These are phyloP conservation scores for Polyploca ridens DNA, from an alignment of 2,888 invertebrate genomes.

Conservation along the genomic window DNA sequence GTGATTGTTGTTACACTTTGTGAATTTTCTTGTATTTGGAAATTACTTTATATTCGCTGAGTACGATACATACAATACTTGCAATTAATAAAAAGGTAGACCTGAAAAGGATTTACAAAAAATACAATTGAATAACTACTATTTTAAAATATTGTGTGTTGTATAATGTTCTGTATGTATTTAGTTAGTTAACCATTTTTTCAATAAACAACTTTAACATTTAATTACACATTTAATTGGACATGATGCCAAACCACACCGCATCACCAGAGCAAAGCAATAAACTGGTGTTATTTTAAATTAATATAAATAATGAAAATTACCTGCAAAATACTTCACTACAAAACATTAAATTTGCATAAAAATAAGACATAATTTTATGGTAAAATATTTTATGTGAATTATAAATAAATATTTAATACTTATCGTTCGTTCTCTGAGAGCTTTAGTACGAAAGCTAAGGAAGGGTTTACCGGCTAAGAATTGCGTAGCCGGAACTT, in stretches of 20 bases:
- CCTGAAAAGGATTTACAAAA: too few relatives aligned
- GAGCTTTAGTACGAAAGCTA: constrained; percentile 6
- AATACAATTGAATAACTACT: too few relatives aligned
- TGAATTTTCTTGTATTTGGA: neutral
- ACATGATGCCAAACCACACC: too few relatives aligned
- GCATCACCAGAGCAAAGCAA: too few relatives aligned
- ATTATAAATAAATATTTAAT: neutral
- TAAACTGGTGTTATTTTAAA: too few relatives aligned
- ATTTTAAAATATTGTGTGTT: too few relatives aligned
- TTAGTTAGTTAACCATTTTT: too few relatives aligned
- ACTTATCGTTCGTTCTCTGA: constrained; percentile 3
- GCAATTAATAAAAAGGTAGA: too few relatives aligned
- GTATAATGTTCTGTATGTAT: too few relatives aligned
- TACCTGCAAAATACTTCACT: neutral
- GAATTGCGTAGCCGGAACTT: constrained; percentile 2
- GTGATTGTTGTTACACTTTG: neutral
- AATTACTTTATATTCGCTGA: neutral
- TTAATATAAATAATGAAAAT: neutral
- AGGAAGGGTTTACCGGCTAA: neutral
- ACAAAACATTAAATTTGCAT: neutral
- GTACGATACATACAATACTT: too few relatives aligned
- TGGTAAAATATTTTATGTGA: neutral
- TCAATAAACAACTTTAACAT: too few relatives aligned
- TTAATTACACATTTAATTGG: too few relatives aligned
- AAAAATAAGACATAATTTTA: neutral